Evolutionary conservation across 1,140 invertebrate genomes (phyloP).

Genomic region (Goniozus legneri): DNA sequence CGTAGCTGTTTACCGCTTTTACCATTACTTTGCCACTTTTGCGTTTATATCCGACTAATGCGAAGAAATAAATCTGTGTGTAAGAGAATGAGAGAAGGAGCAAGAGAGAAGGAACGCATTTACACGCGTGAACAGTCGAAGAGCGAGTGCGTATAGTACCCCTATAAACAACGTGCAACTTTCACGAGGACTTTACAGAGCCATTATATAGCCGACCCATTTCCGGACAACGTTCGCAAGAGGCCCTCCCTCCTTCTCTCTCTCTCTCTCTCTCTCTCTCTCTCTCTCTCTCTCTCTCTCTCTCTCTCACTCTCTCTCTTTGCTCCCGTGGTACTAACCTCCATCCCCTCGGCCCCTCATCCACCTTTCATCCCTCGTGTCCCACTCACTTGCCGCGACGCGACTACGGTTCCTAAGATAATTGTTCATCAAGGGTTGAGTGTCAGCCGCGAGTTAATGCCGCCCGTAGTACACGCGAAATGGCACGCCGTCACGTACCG

Average conservation of each 20-base stretch:
- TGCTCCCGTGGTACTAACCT: too few species aligned
- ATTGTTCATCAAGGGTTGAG: conserved; percentile 23
- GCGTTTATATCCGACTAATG: conserved; percentile 10
- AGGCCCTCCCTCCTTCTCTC: too few species aligned
- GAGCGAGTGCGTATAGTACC: conserved; percentile 12
- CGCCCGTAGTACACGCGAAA: conserved; percentile 10
- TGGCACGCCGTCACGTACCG: conserved; percentile 9
- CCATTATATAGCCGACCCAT: conserved; percentile 22
- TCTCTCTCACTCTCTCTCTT: too few species aligned
- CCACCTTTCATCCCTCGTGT: background rate
- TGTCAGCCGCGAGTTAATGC: conserved; percentile 14
- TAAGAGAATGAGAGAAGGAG: too few species aligned
- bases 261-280: too few species aligned
- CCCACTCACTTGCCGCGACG: conserved; percentile 3
- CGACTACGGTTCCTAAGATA: conserved; percentile 21
- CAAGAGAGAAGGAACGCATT: too few species aligned
- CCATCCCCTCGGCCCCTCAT: too few species aligned
- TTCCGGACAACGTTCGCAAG: conserved; percentile 6
- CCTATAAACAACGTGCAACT: conserved; percentile 24
- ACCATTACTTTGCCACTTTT: conserved; percentile 12
- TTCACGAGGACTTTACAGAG: conserved; percentile 28
- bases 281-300: too few species aligned
- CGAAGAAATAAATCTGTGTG: background rate
- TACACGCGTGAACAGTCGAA: background rate
- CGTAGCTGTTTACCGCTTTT: too few species aligned